phyloP scores from a whole-genome alignment of 2,113 vertebrate species.

The Camelus dromedarius region DNA sequence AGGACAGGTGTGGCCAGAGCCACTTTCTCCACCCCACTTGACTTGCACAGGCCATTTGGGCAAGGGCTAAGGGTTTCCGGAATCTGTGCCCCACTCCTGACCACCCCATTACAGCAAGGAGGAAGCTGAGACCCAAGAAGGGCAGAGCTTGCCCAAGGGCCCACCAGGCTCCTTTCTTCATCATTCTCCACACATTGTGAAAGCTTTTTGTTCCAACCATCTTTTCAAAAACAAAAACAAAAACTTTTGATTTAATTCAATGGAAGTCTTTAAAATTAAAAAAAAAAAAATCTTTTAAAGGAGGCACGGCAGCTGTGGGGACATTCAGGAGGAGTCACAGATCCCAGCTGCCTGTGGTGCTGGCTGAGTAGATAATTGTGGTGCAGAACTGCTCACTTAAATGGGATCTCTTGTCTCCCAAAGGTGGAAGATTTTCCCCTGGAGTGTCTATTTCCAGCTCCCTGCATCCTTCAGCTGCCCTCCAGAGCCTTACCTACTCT shows the following conservation, averaged over 20 bases:
- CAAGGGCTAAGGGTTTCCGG: not conserved
- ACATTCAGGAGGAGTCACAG: not conserved
- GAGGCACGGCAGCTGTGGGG: not conserved
- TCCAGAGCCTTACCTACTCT: not conserved
- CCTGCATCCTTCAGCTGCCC: not conserved
- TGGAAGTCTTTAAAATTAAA: too few relatives aligned
- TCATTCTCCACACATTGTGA: not conserved
- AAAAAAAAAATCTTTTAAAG: not conserved
- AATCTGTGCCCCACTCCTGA: not conserved
- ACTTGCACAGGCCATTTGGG: not conserved
- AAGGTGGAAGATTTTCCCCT: not conserved
- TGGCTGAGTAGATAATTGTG: not conserved
- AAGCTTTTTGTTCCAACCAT: not conserved
- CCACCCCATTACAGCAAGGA: not conserved
- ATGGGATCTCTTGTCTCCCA: not conserved
- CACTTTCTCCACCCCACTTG: not conserved
- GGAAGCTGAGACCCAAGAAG: not conserved
- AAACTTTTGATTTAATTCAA: too few relatives aligned
- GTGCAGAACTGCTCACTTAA: accelerated
- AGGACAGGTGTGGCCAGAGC: not conserved
- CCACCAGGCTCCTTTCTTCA: not conserved
- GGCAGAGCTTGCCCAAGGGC: not conserved
- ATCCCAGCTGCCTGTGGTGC: not conserved
- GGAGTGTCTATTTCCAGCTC: not conserved
- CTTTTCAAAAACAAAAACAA: not conserved